These are phyloP conservation scores for Apostichopus japonicus DNA, from an alignment of 35 echinoderm and acorn worm genomes.

Conservation along the genomic window DNA sequence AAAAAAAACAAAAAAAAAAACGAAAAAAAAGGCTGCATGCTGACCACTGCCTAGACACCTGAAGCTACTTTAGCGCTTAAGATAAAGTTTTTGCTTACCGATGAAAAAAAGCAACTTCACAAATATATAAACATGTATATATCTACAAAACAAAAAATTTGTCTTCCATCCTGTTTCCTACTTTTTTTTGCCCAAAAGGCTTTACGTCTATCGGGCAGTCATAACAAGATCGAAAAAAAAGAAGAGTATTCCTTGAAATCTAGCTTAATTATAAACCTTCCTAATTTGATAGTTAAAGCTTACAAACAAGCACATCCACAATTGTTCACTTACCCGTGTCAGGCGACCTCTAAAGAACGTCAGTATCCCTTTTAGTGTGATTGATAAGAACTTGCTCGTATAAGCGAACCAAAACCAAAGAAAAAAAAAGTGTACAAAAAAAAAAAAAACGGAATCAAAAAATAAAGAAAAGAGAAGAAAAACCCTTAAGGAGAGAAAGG, in stretches of 20 bases:
- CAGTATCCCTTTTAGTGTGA: slow-evolving; percentile 37
- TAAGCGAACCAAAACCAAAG: slow-evolving; percentile 17
- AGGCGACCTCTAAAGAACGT: slow-evolving; percentile 31
- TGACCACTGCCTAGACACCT: not conserved
- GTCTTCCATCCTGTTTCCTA: not conserved
- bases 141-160: not conserved
- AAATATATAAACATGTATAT: not conserved
- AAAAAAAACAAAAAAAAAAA: not conserved
- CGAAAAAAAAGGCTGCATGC: not conserved
- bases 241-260: not conserved
- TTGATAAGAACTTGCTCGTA: slow-evolving; percentile 36
- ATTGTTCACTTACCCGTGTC: slow-evolving; percentile 11
- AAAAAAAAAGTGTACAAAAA: not conserved
- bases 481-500: not conserved
- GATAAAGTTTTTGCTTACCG: not conserved
- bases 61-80: not conserved
- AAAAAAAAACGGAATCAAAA: not conserved
- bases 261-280: not conserved
- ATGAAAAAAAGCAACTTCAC: no score
- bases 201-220: not conserved
- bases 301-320: not conserved
- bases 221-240: slow-evolving; percentile 3
- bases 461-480: not conserved
- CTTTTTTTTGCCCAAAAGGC: slow-evolving; percentile 8
- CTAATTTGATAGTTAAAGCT: slow-evolving; percentile 5